A percentile compares a stretch with the other conserved stretches of the same genome.
phyloP scores from a whole-genome alignment of 2,888 invertebrate genomes.

The Meloe dianella region DNA sequence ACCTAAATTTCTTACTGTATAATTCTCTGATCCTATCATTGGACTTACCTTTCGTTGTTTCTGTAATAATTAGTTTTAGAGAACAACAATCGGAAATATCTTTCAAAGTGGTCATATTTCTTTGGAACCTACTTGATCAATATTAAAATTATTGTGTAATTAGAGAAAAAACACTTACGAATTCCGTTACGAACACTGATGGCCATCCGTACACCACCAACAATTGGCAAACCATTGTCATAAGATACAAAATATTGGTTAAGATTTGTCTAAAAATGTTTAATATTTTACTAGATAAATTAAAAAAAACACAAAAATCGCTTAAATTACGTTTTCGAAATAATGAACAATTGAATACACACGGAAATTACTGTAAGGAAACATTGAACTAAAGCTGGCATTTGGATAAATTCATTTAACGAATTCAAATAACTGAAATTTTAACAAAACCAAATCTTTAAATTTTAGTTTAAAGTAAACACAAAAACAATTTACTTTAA shows the following conservation, averaged over 20 bases:
- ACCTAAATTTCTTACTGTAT: too few relatives aligned
- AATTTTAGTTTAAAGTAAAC: too few relatives aligned
- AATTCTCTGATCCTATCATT: too few relatives aligned
- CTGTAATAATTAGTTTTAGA: too few relatives aligned
- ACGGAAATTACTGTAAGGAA: not conserved
- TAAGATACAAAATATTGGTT: not conserved
- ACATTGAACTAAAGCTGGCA: not conserved
- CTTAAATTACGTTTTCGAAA: not conserved
- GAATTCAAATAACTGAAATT: not conserved
- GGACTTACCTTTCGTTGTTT: too few relatives aligned
- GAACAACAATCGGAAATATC: too few relatives aligned
- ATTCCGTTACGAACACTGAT: not conserved
- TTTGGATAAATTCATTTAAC: not conserved
- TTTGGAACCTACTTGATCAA: too few relatives aligned
- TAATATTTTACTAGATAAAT: too few relatives aligned
- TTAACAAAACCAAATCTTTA: too few relatives aligned
- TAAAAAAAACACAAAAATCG: too few relatives aligned
- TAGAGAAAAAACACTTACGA: not conserved
- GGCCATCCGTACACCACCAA: not conserved
- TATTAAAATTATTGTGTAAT: too few relatives aligned
- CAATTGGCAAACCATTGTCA: not conserved
- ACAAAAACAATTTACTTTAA: not conserved
- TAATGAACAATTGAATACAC: conserved; percentile 7
- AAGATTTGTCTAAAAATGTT: not conserved
- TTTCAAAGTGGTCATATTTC: too few relatives aligned